Evolutionary conservation across 2,888 invertebrate species (phyloP), one percentile per base, ranked within the genome.

Genomic region (Limnephilus rhombicus): DNA sequence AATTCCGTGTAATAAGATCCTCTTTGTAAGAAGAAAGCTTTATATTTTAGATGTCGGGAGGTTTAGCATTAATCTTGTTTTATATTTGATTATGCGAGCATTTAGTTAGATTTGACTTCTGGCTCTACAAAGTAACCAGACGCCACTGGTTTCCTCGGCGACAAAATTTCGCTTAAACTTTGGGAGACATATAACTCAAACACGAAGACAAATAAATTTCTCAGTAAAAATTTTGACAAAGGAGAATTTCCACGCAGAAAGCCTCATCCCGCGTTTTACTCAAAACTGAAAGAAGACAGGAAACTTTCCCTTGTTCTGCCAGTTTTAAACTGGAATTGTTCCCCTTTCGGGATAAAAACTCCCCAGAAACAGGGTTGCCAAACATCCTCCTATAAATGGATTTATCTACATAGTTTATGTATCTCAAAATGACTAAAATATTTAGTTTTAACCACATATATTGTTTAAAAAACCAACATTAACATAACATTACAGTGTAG

Each of bases 121-220:
- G 24, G 68, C 24, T n/a, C 5, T 24, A n/a, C 24, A 68, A 68
- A 68, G 68, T 68, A 24, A 68, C 68, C 68, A 68, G 68, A 68
- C 68, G 68, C 68, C 68, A 68, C 24, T n/a, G 68, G 68, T 68
- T 68, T 68, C 24, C 7, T 68, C 7, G 7, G 37, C 37, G 83
- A 83, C 37, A 37, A 83, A 37, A 83, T 83, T 83, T 37, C 34
- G 37, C 24, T 83, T 83, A 34, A 37, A 83, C 83, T 83, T 34
- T 83, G 83, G 41, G 37, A 41, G 83, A 24, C 13, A 18, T 34
- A 83, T 37, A 83, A 83, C 83, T 83, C 83, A 83, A 83, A 83
- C 34, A 83, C 34, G 41, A 83, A 83, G 83, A 83, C 83, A 83
- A 83, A 83, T 83, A 83, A 83, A 83, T 83, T 83, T 37, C 37